Percentiles rank a stretch among this genome's conserved stretches.
Conservation (phyloP, 2,888 invertebrate species). For the Troides aeacus region DNA sequence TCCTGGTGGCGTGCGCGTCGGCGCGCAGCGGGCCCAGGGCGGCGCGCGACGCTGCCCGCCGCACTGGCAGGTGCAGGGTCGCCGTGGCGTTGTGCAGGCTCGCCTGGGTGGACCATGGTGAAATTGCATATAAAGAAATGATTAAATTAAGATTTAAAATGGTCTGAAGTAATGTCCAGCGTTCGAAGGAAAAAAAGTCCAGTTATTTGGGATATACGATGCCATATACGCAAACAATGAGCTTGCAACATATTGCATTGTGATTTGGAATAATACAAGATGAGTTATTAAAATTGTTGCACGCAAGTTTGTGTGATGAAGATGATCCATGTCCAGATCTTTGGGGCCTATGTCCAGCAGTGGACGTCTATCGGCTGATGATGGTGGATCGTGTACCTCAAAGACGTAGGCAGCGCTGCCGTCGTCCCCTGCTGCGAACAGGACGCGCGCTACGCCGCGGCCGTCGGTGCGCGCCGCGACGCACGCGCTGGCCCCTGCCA, state of each 20-base stretch:
- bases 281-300: too few relatives aligned
- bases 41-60: slow-evolving; percentile 41
- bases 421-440: slow-evolving; percentile 56
- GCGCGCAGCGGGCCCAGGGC: slow-evolving; percentile 56
- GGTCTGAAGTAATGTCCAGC: too few relatives aligned
- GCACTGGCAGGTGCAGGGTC: slow-evolving; percentile 45
- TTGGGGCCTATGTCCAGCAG: not conserved
- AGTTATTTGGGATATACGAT: too few relatives aligned
- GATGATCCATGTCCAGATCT: not conserved
- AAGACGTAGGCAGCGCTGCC: slow-evolving; percentile 53
- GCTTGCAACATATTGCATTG: too few relatives aligned
- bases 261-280: too few relatives aligned
- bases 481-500: slow-evolving; percentile 39
- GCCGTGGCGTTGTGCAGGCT: slow-evolving; percentile 52
- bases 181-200: too few relatives aligned
- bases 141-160: too few relatives aligned
- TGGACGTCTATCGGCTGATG: not conserved
- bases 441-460: slow-evolving; percentile 53
- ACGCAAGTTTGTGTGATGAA: not conserved
- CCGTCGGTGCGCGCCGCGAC: slow-evolving; percentile 52
- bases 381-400: slow-evolving; percentile 42
- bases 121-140: too few relatives aligned
- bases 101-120: slow-evolving; percentile 45
- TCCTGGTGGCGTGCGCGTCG: slow-evolving; percentile 45
- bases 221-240: too few relatives aligned